Percentiles rank a stretch among this genome's conserved stretches.
Conservation (phyloP, 2,113 vertebrate species). For the Bungarus multicinctus region DNA sequence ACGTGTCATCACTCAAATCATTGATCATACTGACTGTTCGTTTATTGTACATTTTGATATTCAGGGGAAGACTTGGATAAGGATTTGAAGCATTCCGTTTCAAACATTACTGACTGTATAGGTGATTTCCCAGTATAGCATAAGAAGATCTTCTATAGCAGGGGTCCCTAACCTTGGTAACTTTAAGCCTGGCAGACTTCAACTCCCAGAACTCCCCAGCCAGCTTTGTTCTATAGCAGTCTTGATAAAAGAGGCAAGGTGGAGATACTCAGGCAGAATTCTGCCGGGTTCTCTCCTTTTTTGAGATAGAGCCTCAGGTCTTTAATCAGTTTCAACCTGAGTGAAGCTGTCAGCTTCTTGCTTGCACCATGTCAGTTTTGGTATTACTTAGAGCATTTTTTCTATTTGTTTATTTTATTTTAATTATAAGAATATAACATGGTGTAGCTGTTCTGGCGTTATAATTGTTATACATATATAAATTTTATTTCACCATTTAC, state of each 20-base stretch:
- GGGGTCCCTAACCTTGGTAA: no score
- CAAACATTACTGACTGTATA: not conserved
- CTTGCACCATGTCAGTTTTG: conserved; percentile 64
- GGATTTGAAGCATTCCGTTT: not conserved
- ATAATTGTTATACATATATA: no score
- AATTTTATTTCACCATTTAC: no score
- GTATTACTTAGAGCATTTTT: conserved; percentile 61
- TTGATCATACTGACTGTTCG: fast-evolving
- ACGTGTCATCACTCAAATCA: not conserved
- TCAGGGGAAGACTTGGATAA: not conserved
- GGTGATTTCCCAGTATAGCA: not conserved
- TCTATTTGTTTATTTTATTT: no score
- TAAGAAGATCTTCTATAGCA: not conserved
- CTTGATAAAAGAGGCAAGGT: not conserved
- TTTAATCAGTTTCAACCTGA: conserved; percentile 68
- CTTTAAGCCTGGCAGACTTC: no score
- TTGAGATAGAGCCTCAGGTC: conserved; percentile 45
- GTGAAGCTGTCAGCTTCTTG: conserved; percentile 64
- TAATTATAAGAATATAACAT: no score
- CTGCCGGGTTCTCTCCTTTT: conserved; percentile 43
- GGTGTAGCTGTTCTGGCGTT: no score
- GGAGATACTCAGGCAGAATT: conserved; percentile 32
- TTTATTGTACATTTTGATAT: not conserved
- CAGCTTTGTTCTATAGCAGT: not conserved
- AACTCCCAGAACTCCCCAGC: no score